phyloP scores from a whole-genome alignment of 2,797 vertebrate genomes.

The Acipenser transmontanus region DNA sequence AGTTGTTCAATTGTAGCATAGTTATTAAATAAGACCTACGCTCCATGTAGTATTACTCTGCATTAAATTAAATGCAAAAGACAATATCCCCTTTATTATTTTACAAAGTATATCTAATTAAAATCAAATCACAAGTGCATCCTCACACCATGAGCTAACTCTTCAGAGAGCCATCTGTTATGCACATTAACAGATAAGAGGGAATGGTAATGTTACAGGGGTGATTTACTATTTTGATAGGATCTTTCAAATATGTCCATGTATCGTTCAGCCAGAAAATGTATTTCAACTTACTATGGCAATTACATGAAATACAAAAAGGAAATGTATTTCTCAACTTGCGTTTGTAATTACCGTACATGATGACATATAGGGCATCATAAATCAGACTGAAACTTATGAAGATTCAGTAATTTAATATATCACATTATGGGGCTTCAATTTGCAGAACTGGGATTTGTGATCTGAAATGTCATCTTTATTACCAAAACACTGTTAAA shows the following conservation, averaged over 20 bases:
- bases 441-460: not conserved
- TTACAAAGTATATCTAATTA: slow-evolving; percentile 41
- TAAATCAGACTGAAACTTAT: not conserved
- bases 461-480: not conserved
- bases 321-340: slow-evolving; percentile 19
- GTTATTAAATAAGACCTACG: slow-evolving; percentile 13
- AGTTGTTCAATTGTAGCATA: not conserved
- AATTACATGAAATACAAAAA: slow-evolving; percentile 37
- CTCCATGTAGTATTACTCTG: slow-evolving; percentile 26
- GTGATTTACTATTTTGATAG: slow-evolving; percentile 30
- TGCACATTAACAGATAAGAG: slow-evolving; percentile 45
- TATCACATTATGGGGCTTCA: not conserved
- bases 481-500: not conserved
- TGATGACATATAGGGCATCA: slow-evolving; percentile 27
- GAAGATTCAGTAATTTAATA: not conserved
- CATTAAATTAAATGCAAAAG: slow-evolving; percentile 38
- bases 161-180: slow-evolving; percentile 39
- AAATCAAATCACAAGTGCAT: slow-evolving; percentile 44
- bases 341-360: slow-evolving; percentile 27
- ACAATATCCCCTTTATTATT: slow-evolving; percentile 18
- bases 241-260: slow-evolving; percentile 36
- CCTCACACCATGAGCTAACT: slow-evolving; percentile 23
- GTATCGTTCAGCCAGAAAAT: slow-evolving; percentile 34
- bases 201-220: slow-evolving; percentile 34
- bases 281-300: slow-evolving; percentile 35